Percentiles rank a stretch among this genome's conserved stretches.
These are phyloP conservation scores for Quadroppia sp. DNA, from an alignment of 2,888 invertebrate species.

Conservation along the genomic window DNA sequence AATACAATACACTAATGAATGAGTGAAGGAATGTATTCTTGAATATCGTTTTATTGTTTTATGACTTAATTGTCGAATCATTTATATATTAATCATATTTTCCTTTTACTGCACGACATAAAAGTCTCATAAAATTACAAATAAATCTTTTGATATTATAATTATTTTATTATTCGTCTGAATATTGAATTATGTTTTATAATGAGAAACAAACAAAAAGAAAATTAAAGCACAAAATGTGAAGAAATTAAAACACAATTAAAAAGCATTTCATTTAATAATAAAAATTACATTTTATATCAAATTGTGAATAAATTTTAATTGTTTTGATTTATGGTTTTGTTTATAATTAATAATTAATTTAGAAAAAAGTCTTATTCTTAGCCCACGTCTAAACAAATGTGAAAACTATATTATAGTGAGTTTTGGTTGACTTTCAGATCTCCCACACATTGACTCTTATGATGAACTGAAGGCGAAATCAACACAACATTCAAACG, in stretches of 20 bases:
- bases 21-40: background rate
- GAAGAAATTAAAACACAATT: background rate
- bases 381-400: background rate
- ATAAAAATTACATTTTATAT: background rate
- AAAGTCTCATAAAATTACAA: background rate
- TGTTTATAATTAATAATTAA: background rate
- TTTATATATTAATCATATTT: constrained; percentile 12
- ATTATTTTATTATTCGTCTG: background rate
- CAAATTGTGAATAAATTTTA: constrained; percentile 3
- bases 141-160: constrained; percentile 2
- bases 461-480: background rate
- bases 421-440: background rate
- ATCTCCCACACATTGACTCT: background rate
- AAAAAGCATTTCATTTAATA: background rate
- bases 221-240: background rate
- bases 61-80: background rate
- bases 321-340: constrained; percentile 5
- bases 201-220: background rate
- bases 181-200: background rate
- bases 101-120: background rate
- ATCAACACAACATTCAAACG: background rate
- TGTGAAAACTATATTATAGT: background rate
- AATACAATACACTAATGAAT: background rate
- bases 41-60: constrained; percentile 14
- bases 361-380: background rate